A percentile compares a stretch with the other conserved stretches of the same genome.
phyloP scores from a whole-genome alignment of 2,888 invertebrate genomes.

The Pseudococcus longispinus region DNA sequence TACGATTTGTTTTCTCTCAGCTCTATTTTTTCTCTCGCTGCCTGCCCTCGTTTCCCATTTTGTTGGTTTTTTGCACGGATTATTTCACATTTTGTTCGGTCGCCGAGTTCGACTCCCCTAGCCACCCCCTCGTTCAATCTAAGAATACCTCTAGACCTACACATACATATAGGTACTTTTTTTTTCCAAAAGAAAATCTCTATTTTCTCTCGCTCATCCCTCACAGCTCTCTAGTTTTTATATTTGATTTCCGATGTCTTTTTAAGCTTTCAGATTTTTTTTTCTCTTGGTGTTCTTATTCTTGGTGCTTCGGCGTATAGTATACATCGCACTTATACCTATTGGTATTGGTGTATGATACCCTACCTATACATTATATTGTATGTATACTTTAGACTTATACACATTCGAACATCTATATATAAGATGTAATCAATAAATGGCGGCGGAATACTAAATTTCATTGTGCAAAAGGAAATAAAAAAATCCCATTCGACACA shows the following conservation, averaged over 20 bases:
- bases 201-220: background rate
- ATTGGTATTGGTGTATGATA: background rate
- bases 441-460: slow-evolving; percentile 9
- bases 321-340: background rate
- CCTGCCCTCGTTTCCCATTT: background rate
- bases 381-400: background rate
- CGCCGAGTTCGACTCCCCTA: background rate
- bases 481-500: background rate
- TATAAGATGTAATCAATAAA: slow-evolving; percentile 25
- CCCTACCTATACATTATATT: background rate
- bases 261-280: background rate
- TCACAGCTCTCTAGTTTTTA: background rate
- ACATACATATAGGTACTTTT: background rate
- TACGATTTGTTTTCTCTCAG: slow-evolving; percentile 38
- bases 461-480: background rate
- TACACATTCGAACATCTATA: background rate
- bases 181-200: background rate
- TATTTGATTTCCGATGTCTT: slow-evolving; percentile 32
- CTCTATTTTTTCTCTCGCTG: background rate
- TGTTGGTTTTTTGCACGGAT: slow-evolving; percentile 30
- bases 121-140: background rate
- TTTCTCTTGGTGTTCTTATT: background rate
- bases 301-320: background rate
- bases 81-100: slow-evolving; percentile 31
- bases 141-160: background rate